Base-by-base conservation (phyloP, 92 coral and sea anemone species). In the Scolanthus callimorphus region DNA sequence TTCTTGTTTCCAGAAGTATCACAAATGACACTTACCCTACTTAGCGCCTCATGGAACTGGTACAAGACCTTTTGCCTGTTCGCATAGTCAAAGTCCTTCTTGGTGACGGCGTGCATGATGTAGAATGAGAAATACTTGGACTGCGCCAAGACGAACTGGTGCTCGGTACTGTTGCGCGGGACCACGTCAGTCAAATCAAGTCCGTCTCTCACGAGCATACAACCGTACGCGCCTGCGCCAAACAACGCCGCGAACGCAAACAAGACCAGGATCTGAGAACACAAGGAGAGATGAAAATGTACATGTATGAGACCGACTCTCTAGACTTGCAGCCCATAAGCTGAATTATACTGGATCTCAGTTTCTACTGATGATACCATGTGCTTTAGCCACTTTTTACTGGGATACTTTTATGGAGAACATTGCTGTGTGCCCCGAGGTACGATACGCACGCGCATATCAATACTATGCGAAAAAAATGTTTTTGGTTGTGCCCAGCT, bases 151-250 rank as follows among this genome's bases (percentile, higher is more conserved):
- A 92, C 77, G 51, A 92, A 92, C 70, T 78, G 76, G 67, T 85
- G 85, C 26, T 81, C 84, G 13, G 81, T 83, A 39, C 92, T 88
- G 57, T 65, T 69, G 19, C 88, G 73, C 20, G 98, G 99, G 1
- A 94, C 90, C 0, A 94, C 88, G 46, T 92, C 98, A 0, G 94
- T 80, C 30, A 94, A 38, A 31, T 94, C 95, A 28, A 94, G 44
- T 3, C 99, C 99, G 29, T 94, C 96, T 2, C 78, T 71, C 1
- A 88, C 99, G 11, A 59, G 76, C 85, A 81, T 65, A 29, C 95
- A 80, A 21, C 99, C 99, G 62, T 84, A 94, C 0, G 65, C 63
- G 17, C 97, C 79, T 25, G 89, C 94, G 15, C 79, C 96, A 60
- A 89, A 81, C 29, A 92, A 30, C 2, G 82, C 80, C 10, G 96